These are phyloP conservation scores for Hirtodrosophila alboralis DNA, from an alignment of 2,888 invertebrate genomes.

Conservation along the genomic window DNA sequence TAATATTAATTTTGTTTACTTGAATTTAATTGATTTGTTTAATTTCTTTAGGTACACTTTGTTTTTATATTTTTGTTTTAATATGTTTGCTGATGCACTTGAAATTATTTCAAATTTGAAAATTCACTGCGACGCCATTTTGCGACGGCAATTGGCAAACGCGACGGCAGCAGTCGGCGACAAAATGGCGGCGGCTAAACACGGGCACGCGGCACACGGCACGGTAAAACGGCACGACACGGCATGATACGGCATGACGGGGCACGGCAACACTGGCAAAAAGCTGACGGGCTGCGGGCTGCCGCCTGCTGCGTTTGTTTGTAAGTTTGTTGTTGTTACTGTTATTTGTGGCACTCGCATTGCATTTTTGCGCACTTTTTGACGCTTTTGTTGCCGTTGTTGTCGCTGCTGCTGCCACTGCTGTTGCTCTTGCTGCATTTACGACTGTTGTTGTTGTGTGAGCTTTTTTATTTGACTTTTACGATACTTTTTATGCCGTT, in stretches of 20 bases:
- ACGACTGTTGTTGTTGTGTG: conserved; percentile 48
- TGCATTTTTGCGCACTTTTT: conserved; percentile 70
- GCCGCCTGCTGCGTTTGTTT: conserved; percentile 55
- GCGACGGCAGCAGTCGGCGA: conserved; percentile 50
- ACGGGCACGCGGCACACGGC: conserved; percentile 32
- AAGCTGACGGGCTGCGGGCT: conserved; percentile 53
- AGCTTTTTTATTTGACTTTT: conserved; percentile 71
- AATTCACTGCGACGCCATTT: conserved; percentile 59
- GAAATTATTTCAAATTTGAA: conserved; percentile 15
- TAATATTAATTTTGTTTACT: not conserved
- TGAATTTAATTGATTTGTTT: not conserved
- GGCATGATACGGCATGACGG: conserved; percentile 51
- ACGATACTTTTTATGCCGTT: conserved; percentile 73
- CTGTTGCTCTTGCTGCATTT: conserved; percentile 38
- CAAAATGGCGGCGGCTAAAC: conserved; percentile 76
- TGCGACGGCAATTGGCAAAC: conserved; percentile 65
- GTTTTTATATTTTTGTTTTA: not conserved
- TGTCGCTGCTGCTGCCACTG: conserved; percentile 30
- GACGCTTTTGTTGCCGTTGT: conserved; percentile 55
- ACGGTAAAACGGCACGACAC: conserved; percentile 31
- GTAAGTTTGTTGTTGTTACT: conserved; percentile 35
- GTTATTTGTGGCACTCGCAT: conserved; percentile 58
- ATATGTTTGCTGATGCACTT: conserved; percentile 10
- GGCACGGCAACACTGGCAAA: conserved; percentile 61
- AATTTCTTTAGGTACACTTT: not conserved